Evolutionary conservation across 2,797 vertebrate species (phyloP), one percentile per base, ranked within the genome.

Genomic region (Amblyraja radiata): DNA sequence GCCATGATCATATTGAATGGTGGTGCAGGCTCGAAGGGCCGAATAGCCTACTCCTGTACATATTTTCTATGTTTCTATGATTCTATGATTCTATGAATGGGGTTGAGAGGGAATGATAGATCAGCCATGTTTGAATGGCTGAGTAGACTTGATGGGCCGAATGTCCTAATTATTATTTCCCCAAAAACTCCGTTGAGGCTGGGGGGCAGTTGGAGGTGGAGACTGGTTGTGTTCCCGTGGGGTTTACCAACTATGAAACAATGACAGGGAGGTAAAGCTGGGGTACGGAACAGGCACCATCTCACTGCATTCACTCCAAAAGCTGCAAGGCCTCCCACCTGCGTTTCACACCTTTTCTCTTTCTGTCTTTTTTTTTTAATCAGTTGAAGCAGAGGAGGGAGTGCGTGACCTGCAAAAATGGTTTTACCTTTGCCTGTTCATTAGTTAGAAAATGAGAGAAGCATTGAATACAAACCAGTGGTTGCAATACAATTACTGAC

Each of bases 401-500:
- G 46, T 74, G 94, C 95, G 95, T 96, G 96, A 95, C 95, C 96
- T 95, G 96, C 96, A 96, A 96, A 96, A 97, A 96, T 96, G 97
- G 96, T 96, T 96, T 96, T 96, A 96, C 96, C 96, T 96, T 95
- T 94, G 96, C 95, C 97, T 97, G 97, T 97, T 98, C 97, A 97
- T 98, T 97, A 97, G 97, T 95, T 96, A 95, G 96, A 97, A 97
- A 98, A 97, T 97, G 97, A 98, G 97, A 97, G 97, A 96, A 96
- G 97, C 97, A 97, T 97, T 98, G 96, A 97, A 96, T 97, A 97
- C 97, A 97, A 98, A 98, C 97, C 97, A 97, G 97, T 98, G 97
- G 97, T 97, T 97, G 97, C 97, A 95, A 96, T 97, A 97, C 97
- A 98, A 98, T 98, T 98, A 98, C 97, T 97, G 97, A 97, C 98